A percentile compares a stretch with the other conserved stretches of the same genome.
These are phyloP conservation scores for Bungarus multicinctus DNA, from an alignment of 2,113 vertebrate species.

Conservation along the genomic window DNA sequence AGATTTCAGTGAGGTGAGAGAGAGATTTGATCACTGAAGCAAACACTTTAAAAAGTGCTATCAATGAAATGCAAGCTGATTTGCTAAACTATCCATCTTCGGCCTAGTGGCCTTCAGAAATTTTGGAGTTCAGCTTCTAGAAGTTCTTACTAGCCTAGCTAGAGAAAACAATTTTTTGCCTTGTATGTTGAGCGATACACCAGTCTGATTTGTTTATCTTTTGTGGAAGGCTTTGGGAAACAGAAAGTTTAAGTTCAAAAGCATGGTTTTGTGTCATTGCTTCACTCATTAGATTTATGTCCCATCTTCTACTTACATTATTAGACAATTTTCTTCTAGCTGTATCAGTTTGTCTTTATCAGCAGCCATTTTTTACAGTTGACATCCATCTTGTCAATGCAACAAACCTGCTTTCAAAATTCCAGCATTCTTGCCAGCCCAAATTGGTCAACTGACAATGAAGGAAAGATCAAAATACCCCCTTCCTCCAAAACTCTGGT, in stretches of 20 bases:
- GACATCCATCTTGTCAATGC: neutral
- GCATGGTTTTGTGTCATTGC: neutral
- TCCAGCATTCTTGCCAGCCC: neutral
- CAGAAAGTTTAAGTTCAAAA: neutral
- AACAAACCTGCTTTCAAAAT: neutral
- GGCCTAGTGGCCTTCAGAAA: neutral
- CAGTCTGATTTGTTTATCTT: neutral
- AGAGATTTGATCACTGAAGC: slow-evolving; percentile 33
- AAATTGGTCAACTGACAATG: neutral
- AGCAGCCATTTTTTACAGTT: neutral
- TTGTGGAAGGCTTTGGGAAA: neutral
- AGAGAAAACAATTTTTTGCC: neutral
- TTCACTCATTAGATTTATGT: neutral
- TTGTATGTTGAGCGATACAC: neutral
- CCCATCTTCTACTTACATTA: neutral
- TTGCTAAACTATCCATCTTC: neutral
- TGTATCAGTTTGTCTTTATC: neutral
- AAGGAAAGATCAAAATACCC: neutral
- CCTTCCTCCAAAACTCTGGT: neutral
- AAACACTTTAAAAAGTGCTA: slow-evolving; percentile 29
- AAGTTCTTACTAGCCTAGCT: neutral
- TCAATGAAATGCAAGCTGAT: slow-evolving; percentile 36
- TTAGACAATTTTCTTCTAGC: neutral
- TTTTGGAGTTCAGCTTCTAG: neutral
- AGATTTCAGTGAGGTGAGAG: slow-evolving; percentile 28